Base-by-base conservation (phyloP, 2,113 vertebrate genomes). In the Delphinus delphis region DNA sequence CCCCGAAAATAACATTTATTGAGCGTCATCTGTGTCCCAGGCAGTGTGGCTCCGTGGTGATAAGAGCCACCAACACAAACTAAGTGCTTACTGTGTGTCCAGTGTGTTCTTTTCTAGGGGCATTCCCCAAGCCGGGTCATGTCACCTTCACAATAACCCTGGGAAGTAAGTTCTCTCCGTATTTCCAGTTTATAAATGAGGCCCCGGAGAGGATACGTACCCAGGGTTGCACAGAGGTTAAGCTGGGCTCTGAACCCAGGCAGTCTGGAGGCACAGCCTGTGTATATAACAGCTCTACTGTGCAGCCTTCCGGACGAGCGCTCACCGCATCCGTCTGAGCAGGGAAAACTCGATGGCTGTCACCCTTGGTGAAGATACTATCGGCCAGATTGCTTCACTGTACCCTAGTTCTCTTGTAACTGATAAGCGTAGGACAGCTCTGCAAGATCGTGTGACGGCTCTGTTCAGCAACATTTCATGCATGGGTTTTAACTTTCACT, bases 201-300 rank as follows among this genome's bases (percentile, higher is more conserved):
- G 88, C 31, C 44, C 20, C 2, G 12, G 25, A 3, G 44, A 60
- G 71, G 70, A 38, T 18, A 33, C 23, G 18, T 53, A 53, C 70
- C 26, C 26, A 33, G 26, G 31, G 18, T 11, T 47, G 23, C 60
- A 23, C 58, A 85, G 70, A 63, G 28, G 18, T 50, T 38, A 33
- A 33, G 26, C 44, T 26, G 70, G 70, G 7, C 41, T 50, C 58
- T 63, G 33, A 36, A 26, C 77, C n/a, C n/a, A 17, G 53, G 13
- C 2, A 9, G n/a, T 26, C 53, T 13, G 25, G 53, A 58, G n/a
- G 53, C 21, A 38, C 8, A 47, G 17, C 33, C 58, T 2, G 6
- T 8, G 20, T 15, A 1, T 6, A 0, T 25, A 13, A 68, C 17
- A 33, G n/a, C 53, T 31, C 3, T 0, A 3, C 23, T 2, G 65